Evolutionary conservation across 2,113 vertebrate species (phyloP), one percentile per base, ranked within the genome.

Genomic region (Heliornis fulica): DNA sequence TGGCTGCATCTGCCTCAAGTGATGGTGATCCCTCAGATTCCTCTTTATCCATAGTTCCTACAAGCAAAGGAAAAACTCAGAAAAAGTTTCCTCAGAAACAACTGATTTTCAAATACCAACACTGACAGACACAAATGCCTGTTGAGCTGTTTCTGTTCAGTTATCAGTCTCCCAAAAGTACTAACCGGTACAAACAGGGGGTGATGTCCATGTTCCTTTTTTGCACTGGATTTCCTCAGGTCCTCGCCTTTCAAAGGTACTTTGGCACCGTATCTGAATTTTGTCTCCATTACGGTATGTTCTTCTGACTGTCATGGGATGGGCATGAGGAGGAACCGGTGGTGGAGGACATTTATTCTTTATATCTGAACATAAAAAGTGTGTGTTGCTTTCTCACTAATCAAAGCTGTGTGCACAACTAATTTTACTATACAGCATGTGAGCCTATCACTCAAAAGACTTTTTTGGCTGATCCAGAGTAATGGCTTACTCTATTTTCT

Each of bases 141-240:
- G n/a, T n/a, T n/a, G n/a, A n/a, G n/a, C n/a, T n/a, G n/a, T n/a
- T n/a, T n/a, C n/a, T n/a, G n/a, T n/a, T n/a, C n/a, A n/a, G n/a
- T n/a, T n/a, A n/a, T n/a, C n/a, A n/a, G n/a, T n/a, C n/a, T n/a
- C n/a, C n/a, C n/a, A n/a, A 38, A 82, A 48, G 19, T 87, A 96
- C 98, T 97, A 23, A 98, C 98, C 97, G 5, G 91, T 18, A 57
- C 98, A 98, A 41, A 25, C 2, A 15, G 98, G 98, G 7, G 97
- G 98, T 11, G 96, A 91, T 17, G 97, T 97, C 98, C 98, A 98
- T 43, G 96, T 97, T 40, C 98, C 98, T 31, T 97, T 92, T 34
- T 97, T 96, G 93, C 98, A 98, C 3, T 9, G 94, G 34, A 98
- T 97, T 91, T 98, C 96, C 34, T 89, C 96, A 17, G 94, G 38